Evolutionary conservation across 2,888 invertebrate genomes (phyloP).

Genomic region (Tigriopus californicus): DNA sequence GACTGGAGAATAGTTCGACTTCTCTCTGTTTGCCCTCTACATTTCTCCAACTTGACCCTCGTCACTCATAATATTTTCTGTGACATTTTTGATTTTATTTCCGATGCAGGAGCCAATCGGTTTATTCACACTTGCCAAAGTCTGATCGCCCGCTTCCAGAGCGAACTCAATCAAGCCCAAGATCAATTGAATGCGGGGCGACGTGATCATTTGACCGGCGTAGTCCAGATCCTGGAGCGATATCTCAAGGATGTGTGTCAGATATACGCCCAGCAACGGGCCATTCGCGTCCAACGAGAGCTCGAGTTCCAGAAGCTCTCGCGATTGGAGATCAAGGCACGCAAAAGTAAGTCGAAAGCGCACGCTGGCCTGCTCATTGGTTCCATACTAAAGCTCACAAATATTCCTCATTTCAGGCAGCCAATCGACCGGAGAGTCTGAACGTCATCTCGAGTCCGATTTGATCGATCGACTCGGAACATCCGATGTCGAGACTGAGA

Average conservation of each 20-base stretch:
- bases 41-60: too few species aligned
- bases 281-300: constrained; percentile 62
- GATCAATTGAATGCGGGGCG: neutral
- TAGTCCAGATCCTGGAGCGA: constrained; percentile 50
- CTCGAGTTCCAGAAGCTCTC: constrained; percentile 62
- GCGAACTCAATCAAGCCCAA: neutral
- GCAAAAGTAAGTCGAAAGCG: neutral
- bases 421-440: too few species aligned
- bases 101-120: neutral
- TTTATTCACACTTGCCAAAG: neutral
- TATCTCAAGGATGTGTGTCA: constrained; percentile 70
- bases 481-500: too few species aligned
- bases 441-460: too few species aligned
- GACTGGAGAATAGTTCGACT: too few species aligned
- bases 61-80: too few species aligned
- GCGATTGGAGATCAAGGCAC: constrained; percentile 31
- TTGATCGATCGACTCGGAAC: too few species aligned
- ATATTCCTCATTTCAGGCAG: neutral
- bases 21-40: too few species aligned
- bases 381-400: neutral
- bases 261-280: constrained; percentile 70
- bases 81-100: too few species aligned
- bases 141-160: neutral
- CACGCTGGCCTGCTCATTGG: too few species aligned
- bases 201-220: constrained; percentile 44